A percentile compares a stretch with the other conserved stretches of the same genome.
phyloP scores from a whole-genome alignment of 2,888 invertebrate genomes.

The Conomelus anceps region DNA sequence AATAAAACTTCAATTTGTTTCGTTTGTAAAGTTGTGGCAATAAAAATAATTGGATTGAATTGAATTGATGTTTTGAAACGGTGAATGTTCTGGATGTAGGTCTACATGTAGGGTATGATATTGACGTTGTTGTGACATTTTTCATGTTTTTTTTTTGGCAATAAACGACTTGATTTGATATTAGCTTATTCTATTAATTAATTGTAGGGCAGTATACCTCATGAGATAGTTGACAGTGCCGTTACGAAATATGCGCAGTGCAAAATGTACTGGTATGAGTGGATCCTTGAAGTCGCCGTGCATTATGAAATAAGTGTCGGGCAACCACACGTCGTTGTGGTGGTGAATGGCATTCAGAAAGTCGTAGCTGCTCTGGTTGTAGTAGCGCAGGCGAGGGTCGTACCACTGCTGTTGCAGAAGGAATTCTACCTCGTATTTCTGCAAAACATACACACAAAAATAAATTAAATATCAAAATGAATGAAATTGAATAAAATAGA shows the following conservation, averaged over 20 bases:
- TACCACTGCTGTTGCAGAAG: slow-evolving; percentile 90
- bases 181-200: neutral
- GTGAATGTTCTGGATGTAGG: neutral
- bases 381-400: slow-evolving; percentile 81
- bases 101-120: too few species aligned
- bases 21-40: too few species aligned
- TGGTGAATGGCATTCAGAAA: slow-evolving; percentile 90
- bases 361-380: slow-evolving; percentile 79
- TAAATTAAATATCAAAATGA: neutral
- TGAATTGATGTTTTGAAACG: neutral
- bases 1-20: too few species aligned
- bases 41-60: too few species aligned
- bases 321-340: slow-evolving; percentile 86
- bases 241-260: slow-evolving; percentile 83
- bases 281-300: slow-evolving; percentile 94
- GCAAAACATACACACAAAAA: slow-evolving; percentile 39
- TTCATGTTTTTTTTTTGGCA: too few species aligned
- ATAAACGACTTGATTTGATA: too few species aligned
- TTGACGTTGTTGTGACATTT: too few species aligned
- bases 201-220: slow-evolving; percentile 58
- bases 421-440: slow-evolving; percentile 97
- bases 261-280: slow-evolving; percentile 87
- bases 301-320: slow-evolving; percentile 94
- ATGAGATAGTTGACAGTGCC: slow-evolving; percentile 91
- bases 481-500: neutral